Conservation (phyloP, 2,888 invertebrate genomes). For the Apotomis turbidana region DNA sequence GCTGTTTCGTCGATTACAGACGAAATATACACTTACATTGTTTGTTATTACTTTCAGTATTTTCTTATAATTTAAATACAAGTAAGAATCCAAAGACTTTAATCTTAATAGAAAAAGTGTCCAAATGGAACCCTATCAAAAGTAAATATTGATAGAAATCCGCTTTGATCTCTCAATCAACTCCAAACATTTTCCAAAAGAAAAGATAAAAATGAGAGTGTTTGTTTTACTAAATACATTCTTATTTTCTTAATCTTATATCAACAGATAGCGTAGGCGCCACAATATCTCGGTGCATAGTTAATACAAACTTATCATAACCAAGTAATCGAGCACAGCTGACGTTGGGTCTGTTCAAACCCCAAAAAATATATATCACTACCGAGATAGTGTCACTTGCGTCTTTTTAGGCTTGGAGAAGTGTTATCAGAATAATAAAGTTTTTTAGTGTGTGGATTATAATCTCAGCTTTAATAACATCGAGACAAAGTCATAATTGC, state of each 20-base stretch:
- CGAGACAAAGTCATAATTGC: constrained; percentile 42
- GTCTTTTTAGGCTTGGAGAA: background rate
- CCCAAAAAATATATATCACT: background rate
- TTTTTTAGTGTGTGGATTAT: constrained; percentile 12
- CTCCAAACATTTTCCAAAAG: constrained; percentile 6
- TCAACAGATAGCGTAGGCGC: constrained; percentile 40
- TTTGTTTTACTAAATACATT: constrained; percentile 19
- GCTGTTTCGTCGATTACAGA: too few species aligned
- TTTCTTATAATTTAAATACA: too few species aligned
- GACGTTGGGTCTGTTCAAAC: constrained; percentile 36
- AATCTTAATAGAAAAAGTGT: too few species aligned
- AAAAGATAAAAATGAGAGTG: constrained; percentile 15
- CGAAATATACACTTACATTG: too few species aligned
- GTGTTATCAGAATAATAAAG: constrained; percentile 43
- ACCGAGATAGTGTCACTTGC: background rate
- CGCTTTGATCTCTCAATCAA: background rate
- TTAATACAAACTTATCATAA: constrained; percentile 45
- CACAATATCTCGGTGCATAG: constrained; percentile 41
- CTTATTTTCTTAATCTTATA: constrained; percentile 30
- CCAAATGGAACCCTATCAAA: background rate
- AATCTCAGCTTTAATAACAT: constrained; percentile 32
- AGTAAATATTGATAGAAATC: background rate
- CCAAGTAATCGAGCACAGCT: constrained; percentile 50
- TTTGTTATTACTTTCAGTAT: too few species aligned
- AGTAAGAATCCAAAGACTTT: too few species aligned